Conservation (phyloP, 92 coral and sea anemone species). For the Bergia sp. region DNA sequence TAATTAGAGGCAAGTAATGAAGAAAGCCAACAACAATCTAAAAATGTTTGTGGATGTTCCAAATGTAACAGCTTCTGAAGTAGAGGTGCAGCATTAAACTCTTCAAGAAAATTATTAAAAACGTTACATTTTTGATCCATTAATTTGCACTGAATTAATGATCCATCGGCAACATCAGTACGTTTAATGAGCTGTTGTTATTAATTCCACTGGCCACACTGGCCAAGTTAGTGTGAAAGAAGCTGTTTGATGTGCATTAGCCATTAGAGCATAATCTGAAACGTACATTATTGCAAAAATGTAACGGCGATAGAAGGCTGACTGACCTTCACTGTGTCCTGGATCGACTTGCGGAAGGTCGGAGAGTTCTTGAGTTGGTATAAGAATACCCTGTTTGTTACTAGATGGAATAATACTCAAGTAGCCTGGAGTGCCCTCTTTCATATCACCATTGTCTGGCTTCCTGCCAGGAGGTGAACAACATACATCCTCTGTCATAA, state of each 20-base stretch:
- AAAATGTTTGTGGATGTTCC: not conserved
- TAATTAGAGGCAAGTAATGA: not conserved
- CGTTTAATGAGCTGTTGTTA: not conserved
- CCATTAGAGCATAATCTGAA: not conserved
- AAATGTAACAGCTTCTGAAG: not conserved
- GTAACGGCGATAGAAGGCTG: not conserved
- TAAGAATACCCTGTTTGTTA: not conserved
- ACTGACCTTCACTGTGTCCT: constrained; percentile 29
- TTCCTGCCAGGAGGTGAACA: not conserved
- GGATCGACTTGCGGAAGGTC: not conserved
- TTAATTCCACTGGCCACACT: not conserved
- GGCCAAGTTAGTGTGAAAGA: not conserved
- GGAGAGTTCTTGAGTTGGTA: not conserved
- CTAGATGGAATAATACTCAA: not conserved
- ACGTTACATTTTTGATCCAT: not conserved
- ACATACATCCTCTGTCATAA: not conserved
- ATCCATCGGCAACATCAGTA: not conserved
- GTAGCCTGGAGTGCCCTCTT: not conserved
- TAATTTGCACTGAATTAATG: not conserved
- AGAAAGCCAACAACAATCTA: too few species aligned
- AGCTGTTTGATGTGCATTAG: not conserved
- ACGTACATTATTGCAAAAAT: not conserved
- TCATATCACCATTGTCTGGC: not conserved
- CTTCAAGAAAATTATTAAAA: not conserved
- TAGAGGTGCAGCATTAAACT: too few species aligned